Base-by-base conservation (phyloP, 2,888 invertebrate species). In the Glyphotaelius pellucidus region DNA sequence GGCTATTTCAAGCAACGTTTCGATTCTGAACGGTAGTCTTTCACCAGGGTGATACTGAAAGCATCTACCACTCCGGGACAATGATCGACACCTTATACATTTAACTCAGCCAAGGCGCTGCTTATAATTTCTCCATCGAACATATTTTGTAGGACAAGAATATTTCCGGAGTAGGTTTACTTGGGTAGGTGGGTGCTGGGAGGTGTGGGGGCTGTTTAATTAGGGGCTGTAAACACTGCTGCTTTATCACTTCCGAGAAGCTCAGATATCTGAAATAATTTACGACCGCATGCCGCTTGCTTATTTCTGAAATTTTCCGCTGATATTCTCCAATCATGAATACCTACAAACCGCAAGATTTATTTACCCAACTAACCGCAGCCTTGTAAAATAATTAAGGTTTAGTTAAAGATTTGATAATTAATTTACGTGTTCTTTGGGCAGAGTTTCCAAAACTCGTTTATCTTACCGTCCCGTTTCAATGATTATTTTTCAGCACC, bases 231-330 rank as follows among this genome's bases (percentile, higher is more conserved):
- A 67, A 67, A 67, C 52, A 67, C 25, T 67, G 52, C 52, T 67
- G 52, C 30, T 83, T 83, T 83, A 32, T 83, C 83, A 83, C 83
- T 83, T 83, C 31, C 31, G 83, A 35, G 35, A 83, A 32, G 83
- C 83, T 83, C 83, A 83, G 83, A 83, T 83, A 83, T 31, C 83
- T 31, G 31, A 83, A 83, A 35, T 83, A 83, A 83, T 35, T 83
- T 31, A 83, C 31, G 32, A 32, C 83, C 52, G 52, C 52, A 67
- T 67, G 52, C 52, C 25, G 19, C 52, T 67, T 67, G 52, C 52
- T 67, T 67, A 67, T 67, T 67, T 67, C 52, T 67, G 52, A 67
- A 67, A 67, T 67, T 4, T 31, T 81, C 11, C 30, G 81, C 81
- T 81, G 81, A 67, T 67, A 15, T 67, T 67, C 52, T 25, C 52